Conservation (phyloP, 2,888 invertebrate genomes). For the Tuberolachnus salignus region DNA sequence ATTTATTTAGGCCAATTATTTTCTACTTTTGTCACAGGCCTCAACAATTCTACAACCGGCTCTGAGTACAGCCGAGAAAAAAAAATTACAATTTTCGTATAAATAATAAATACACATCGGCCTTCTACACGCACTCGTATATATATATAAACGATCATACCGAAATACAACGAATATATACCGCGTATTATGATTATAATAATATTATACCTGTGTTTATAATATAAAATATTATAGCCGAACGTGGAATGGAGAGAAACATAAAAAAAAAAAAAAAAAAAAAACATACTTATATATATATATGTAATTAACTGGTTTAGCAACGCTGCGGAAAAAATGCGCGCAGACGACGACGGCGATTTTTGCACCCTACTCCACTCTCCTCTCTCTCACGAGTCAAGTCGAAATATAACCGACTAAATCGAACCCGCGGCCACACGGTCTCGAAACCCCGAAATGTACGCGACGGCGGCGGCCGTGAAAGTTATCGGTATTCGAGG, state of each 20-base stretch:
- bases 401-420: conserved; percentile 6
- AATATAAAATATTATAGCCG: no score
- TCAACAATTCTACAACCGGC: no score
- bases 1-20: no score
- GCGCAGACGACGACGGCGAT: not conserved
- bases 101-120: no score
- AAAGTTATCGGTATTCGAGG: conserved; percentile 30
- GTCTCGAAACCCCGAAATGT: conserved; percentile 14
- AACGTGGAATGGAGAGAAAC: not conserved
- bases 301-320: conserved; percentile 40
- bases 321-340: not conserved
- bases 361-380: not conserved
- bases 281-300: not conserved
- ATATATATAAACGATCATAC: no score
- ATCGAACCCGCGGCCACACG: conserved; percentile 5
- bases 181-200: no score
- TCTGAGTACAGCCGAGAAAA: no score
- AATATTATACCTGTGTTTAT: conserved; percentile 8
- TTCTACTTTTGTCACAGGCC: no score
- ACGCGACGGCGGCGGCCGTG: conserved; percentile 31
- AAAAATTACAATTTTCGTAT: no score
- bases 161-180: no score
- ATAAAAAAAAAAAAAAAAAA: not conserved
- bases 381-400: not conserved
- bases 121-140: no score